Base-by-base conservation (phyloP, 2,888 invertebrate genomes). In the Chymomyza caudatula region DNA sequence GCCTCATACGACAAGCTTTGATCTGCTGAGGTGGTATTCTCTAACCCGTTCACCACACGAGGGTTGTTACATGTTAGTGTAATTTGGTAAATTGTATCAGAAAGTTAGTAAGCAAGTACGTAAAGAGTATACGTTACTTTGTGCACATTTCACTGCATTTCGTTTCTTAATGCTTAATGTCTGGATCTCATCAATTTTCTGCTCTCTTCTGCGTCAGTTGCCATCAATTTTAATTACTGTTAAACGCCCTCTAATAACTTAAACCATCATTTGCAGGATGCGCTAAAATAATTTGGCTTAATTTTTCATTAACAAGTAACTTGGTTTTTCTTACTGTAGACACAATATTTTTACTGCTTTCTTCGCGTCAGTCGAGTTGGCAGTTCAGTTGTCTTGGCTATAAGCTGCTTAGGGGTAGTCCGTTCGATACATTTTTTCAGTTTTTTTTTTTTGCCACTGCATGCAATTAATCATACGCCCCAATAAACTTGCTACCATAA, bases 381-480 rank as follows among this genome's bases (percentile, higher is more conserved):
- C 43, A 43, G n/a, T 1, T 17, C 5, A 8, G 47, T 47, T 37
- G 29, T 37, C 29, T 37, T 3, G 29, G 29, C 5, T 63, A 72
- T 78, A 78, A 68, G 42, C 4, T 15, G 59, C 62, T 44, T 54
- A 37, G 57, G 23, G 67, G 65, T 60, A 37, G 60, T 29, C 49
- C 37, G 52, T 54, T 58, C 23, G 51, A 52, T 53, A 53, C 23
- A 43, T 53, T 54, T 29, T 61, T 52, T 54, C 72, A 23, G 52
- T 60, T n/a, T 44, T 43, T 23, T 60, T 43, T 53, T 23, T 53
- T 60, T 66, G 75, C 76, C 73, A 76, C 77, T 78, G 71, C 54
- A 71, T 74, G 69, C 77, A 72, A 82, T 82, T 82, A 85, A 82
- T 82, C 82, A 82, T 76, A 78, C 78, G 78, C 78, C 78, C 78